Percentiles rank a stretch among this genome's conserved stretches.
These are phyloP conservation scores for Netelia virgata DNA, from an alignment of 2,888 invertebrate genomes.

Conservation along the genomic window DNA sequence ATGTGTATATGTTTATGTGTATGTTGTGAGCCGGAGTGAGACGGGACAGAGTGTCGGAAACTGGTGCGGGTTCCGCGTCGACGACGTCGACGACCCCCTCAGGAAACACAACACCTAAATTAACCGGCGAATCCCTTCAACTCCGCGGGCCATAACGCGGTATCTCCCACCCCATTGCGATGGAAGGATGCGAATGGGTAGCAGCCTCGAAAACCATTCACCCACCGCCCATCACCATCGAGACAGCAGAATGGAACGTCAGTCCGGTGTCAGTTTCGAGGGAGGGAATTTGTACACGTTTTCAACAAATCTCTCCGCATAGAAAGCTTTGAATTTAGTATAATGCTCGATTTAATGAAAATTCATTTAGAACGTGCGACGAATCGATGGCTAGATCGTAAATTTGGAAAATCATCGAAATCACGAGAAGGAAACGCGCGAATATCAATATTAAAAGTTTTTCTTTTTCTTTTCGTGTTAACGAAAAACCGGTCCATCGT, in stretches of 20 bases:
- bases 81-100: slow-evolving; percentile 68
- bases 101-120: slow-evolving; percentile 79
- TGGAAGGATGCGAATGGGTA: not conserved
- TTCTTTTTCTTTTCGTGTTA: not conserved
- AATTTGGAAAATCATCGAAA: not conserved
- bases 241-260: not conserved
- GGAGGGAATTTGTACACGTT: not conserved
- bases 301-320: slow-evolving; percentile 16
- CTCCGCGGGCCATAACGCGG: slow-evolving; percentile 40
- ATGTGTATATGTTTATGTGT: slow-evolving; percentile 44
- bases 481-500: not conserved
- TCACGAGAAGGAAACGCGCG: not conserved
- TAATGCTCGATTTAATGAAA: not conserved
- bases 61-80: slow-evolving; percentile 60
- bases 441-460: not conserved
- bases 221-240: slow-evolving; percentile 13
- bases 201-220: slow-evolving; percentile 24
- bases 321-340: not conserved
- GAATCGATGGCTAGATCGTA: not conserved
- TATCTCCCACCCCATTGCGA: slow-evolving; percentile 56
- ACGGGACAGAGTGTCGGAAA: slow-evolving; percentile 59
- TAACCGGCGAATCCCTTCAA: slow-evolving; percentile 74
- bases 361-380: not conserved
- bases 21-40: slow-evolving; percentile 42
- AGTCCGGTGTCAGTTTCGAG: slow-evolving; percentile 15